Conservation (phyloP, 1,140 invertebrate species). For the Drosophila arawakana region DNA sequence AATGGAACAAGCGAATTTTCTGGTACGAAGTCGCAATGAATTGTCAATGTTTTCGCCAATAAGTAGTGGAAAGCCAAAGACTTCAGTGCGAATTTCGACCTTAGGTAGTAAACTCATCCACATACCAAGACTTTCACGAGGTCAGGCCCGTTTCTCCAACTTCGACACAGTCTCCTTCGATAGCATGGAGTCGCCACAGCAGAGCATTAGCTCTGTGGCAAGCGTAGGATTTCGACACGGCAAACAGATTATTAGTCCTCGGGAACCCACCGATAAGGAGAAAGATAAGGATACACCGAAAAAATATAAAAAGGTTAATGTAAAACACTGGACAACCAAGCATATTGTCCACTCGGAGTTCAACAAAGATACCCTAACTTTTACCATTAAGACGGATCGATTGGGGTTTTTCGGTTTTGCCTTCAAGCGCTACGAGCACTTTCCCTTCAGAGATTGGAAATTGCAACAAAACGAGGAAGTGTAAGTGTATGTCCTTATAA, state of each 20-base stretch:
- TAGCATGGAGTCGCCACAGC: neutral
- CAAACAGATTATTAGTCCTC: neutral
- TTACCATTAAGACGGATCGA: conserved; percentile 70
- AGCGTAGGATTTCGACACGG: neutral
- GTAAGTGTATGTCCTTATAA: conserved; percentile 35
- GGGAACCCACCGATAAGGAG: neutral
- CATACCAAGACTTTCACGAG: neutral
- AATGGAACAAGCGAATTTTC: conserved; percentile 11
- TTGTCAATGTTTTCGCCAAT: neutral
- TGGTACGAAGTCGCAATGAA: neutral
- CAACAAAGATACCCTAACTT: conserved; percentile 18
- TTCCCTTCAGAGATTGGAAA: conserved; percentile 68
- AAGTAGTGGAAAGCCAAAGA: neutral
- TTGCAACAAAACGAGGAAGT: conserved; percentile 54
- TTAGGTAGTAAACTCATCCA: neutral
- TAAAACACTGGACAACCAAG: conserved; percentile 71
- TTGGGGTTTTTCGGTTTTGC: conserved; percentile 73
- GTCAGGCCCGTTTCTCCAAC: neutral
- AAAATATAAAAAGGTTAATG: neutral
- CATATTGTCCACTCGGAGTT: conserved; percentile 48
- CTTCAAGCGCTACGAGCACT: conserved; percentile 65
- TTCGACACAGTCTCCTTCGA: neutral
- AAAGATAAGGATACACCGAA: neutral
- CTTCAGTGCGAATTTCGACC: conserved; percentile 4
- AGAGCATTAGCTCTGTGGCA: neutral